Evolutionary conservation across 2,888 invertebrate species (phyloP).

Genomic region (Galeruca laticollis): DNA sequence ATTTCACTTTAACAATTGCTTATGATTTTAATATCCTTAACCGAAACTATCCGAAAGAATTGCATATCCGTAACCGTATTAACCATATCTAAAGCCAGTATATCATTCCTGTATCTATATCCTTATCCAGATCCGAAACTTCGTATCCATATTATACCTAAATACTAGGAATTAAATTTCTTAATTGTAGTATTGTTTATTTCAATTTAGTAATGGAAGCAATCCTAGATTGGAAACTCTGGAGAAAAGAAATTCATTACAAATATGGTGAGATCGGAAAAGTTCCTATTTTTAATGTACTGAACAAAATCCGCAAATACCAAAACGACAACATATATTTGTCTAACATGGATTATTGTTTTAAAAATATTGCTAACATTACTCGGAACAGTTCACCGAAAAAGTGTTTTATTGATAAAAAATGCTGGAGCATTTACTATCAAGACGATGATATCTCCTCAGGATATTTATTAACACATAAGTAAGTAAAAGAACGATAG

Average conservation of each 20-base stretch:
- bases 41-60: too few species aligned
- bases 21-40: too few species aligned
- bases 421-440: conserved; percentile 49
- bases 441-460: conserved; percentile 30
- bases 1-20: too few species aligned
- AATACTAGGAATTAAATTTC: too few species aligned
- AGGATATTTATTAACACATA: conserved; percentile 51
- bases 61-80: too few species aligned
- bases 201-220: conserved; percentile 32
- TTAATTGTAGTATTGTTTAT: conserved; percentile 35
- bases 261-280: conserved; percentile 37
- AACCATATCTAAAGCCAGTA: too few species aligned
- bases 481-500: conserved; percentile 42
- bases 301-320: conserved; percentile 33
- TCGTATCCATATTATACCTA: too few species aligned
- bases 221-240: conserved; percentile 48
- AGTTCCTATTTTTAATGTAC: conserved; percentile 21
- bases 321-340: conserved; percentile 23
- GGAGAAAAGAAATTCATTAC: conserved; percentile 50
- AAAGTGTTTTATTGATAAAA: conserved; percentile 41
- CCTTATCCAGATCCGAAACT: too few species aligned
- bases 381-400: conserved; percentile 24
- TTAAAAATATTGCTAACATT: conserved; percentile 47
- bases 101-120: too few species aligned
- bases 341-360: conserved; percentile 47